Evolutionary conservation across 92 coral and sea anemone genomes (phyloP), one percentile per base, ranked within the genome.

Genomic region (Anthopleura xanthogrammica): DNA sequence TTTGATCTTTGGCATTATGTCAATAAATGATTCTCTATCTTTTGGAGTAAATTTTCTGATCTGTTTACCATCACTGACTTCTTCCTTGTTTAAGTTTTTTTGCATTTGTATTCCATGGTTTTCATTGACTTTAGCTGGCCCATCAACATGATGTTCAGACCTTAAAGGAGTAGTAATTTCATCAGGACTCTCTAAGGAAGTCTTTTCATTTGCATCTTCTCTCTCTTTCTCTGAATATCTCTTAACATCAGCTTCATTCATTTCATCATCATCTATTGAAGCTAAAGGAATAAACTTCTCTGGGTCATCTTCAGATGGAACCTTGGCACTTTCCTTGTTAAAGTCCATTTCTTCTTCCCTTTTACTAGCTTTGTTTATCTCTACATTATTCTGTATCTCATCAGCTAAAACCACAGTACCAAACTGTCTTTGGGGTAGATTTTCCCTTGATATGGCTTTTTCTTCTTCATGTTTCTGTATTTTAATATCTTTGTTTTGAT

Each of bases 401-500:
- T 19, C 62, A 20, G 52, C 72, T 22, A 16, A 62, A 8, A 39
- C 66, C 77, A 46, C 40, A 16, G 6, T 29, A 50, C 9, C 66
- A 58, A 70, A 5, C 43, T 2, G 12, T 68, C 16, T 68, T 4
- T 50, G 58, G 24, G 55, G 64, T n/a, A 80, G 41, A 17, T 52
- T 40, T 55, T 75, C 65, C 24, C 60, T 41, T 2, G 80, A 83
- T n/a, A 48, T 62, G 13, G 70, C 48, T 41, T 83, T 83, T 41
- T 72, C 72, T 70, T 83, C 73, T 57, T 83, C 80, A 57, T 75
- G 57, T 29, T 81, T 55, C 2, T 70, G 46, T 56, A 56, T 52
- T 75, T 85, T 77, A 55, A 86, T 78, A 36, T 76, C 71, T 19
- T 83, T 71, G 56, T 85, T 80, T 7, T 82, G 81, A 66, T 91